Evolutionary conservation across 2,113 vertebrate species (phyloP).

Genomic region (Chaetura pelagica): DNA sequence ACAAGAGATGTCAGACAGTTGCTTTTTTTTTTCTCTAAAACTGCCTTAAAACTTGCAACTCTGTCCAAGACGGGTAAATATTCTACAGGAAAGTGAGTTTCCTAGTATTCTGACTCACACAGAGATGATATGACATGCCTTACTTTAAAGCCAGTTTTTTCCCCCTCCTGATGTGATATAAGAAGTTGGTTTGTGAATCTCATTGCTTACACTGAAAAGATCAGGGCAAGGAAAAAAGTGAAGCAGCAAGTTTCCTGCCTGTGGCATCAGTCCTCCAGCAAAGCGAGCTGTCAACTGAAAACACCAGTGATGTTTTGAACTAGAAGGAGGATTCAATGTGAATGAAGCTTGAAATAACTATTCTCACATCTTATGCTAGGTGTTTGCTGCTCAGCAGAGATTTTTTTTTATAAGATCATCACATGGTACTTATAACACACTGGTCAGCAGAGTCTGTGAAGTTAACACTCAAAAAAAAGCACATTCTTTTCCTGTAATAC

Average conservation of each 20-base stretch:
- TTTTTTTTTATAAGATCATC: background rate
- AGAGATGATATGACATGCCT: background rate
- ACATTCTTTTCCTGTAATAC: background rate
- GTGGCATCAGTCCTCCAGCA: background rate
- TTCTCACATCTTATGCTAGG: background rate
- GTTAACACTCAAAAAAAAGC: background rate
- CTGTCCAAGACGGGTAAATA: background rate
- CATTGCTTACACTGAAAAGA: background rate
- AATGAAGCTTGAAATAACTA: background rate
- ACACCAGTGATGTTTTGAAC: background rate
- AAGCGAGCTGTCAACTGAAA: background rate
- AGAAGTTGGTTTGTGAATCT: constrained; percentile 10
- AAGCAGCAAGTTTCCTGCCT: background rate
- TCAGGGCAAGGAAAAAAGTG: background rate
- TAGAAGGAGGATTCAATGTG: background rate
- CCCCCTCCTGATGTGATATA: background rate
- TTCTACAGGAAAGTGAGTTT: background rate
- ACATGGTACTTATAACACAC: background rate
- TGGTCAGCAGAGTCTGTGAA: background rate
- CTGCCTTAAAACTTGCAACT: background rate
- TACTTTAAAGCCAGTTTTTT: constrained; percentile 14
- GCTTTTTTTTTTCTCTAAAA: background rate
- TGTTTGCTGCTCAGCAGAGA: background rate
- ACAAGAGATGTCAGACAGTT: background rate
- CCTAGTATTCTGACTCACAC: background rate